Base-by-base conservation (phyloP, 2,797 vertebrate genomes). In the Knipowitschia caucasica region DNA sequence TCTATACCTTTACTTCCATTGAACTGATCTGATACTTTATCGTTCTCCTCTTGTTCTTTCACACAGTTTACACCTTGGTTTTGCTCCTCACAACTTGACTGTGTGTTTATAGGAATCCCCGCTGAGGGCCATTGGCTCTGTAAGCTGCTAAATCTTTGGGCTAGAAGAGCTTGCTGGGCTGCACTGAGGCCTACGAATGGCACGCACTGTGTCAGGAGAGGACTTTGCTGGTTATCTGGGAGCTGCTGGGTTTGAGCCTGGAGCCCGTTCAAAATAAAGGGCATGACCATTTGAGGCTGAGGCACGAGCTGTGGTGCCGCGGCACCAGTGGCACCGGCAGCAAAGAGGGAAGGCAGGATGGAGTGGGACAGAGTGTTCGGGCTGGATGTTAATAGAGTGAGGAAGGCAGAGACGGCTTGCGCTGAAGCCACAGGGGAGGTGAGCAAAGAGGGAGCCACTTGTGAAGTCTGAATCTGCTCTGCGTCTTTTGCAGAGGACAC, bases 201-300 rank as follows among this genome's bases (percentile, higher is more conserved):
- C 67, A 91, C 83, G 27, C 90, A 85, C 71, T 91, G 90, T 53
- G 88, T 85, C 33, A 92, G 82, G 69, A 91, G 83, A 62, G 85
- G 89, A 65, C 87, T 81, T 51, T 82, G 83, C 81, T 84, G 78
- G 76, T 85, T 85, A 45, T 90, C 91, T 68, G 77, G 72, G 57
- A 77, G 85, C 69, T 85, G 86, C 80, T 89, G 85, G 56, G 73
- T 82, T 77, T 87, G 90, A 55, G 83, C 59, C 67, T 91, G 89
- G 36, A 91, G 80, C 46, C 89, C 88, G 15, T 91, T 91, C 62
- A 92, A 75, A 56, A 91, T 89, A 67, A 91, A 84, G 50, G 91
- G 90, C 89, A 92, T 88, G 54, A 91, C 84, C 87, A 92, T 89
- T 74, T 91, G 90, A 64, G 86, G 81, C 62, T 89, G 91, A 80